These are phyloP conservation scores for Ichneumoninae sp. DNA, from an alignment of 2,888 invertebrate genomes.

Conservation along the genomic window DNA sequence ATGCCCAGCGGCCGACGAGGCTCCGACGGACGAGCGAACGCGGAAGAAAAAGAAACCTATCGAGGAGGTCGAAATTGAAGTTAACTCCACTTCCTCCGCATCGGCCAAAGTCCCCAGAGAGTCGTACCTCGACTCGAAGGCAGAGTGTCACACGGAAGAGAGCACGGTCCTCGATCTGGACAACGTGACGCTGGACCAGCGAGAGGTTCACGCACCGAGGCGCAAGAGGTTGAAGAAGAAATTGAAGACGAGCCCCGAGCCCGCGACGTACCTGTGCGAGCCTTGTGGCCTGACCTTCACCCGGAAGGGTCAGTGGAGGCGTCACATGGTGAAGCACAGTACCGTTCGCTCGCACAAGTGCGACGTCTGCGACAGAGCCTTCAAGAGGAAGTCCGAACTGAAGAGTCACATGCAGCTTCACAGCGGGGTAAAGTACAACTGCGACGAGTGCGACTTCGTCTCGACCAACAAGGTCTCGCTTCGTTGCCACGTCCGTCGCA, in stretches of 20 bases:
- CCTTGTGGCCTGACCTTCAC: constrained; percentile 77
- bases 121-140: neutral
- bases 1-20: neutral
- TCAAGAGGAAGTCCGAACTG: constrained; percentile 77
- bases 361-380: constrained; percentile 75
- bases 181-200: neutral
- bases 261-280: constrained; percentile 69
- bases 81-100: neutral
- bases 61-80: neutral
- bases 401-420: constrained; percentile 79
- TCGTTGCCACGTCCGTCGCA: constrained; percentile 71
- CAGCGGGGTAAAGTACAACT: constrained; percentile 74
- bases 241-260: neutral
- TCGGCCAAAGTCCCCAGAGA: neutral
- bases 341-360: constrained; percentile 80
- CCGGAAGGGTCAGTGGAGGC: constrained; percentile 76
- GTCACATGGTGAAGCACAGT: constrained; percentile 79
- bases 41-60: neutral
- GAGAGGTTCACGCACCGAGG: neutral
- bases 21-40: neutral
- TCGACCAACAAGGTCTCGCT: constrained; percentile 75
- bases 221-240: neutral
- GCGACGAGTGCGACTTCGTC: constrained; percentile 78
- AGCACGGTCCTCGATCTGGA: neutral
- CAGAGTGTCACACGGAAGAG: neutral